These are phyloP conservation scores for Sinocyclocheilus anophthalmus DNA, from an alignment of 2,113 vertebrate species.

Conservation along the genomic window DNA sequence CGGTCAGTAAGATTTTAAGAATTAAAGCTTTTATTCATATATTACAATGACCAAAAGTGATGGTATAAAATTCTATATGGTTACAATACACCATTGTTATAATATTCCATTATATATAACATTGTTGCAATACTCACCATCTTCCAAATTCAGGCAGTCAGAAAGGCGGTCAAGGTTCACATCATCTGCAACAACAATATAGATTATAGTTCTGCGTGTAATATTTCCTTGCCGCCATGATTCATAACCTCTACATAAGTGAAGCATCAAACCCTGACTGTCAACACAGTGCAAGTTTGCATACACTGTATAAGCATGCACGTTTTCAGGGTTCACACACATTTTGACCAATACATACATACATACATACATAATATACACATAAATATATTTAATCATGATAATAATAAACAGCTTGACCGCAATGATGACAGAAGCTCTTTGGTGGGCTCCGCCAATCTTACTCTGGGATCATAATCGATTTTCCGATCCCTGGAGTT, in stretches of 20 bases:
- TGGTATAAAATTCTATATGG: no score
- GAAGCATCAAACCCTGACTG: not conserved
- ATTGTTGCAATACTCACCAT: conserved; percentile 75
- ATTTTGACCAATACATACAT: not conserved
- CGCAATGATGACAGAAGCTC: conserved; percentile 80
- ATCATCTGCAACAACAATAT: conserved; percentile 81
- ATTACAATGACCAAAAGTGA: not conserved
- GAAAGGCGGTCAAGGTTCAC: conserved; percentile 90
- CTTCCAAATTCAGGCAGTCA: conserved; percentile 88
- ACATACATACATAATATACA: not conserved
- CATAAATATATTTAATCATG: not conserved
- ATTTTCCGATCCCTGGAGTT: conserved; percentile 88
- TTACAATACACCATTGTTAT: no score
- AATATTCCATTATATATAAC: no score
- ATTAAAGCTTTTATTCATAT: no score
- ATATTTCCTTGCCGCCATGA: not conserved
- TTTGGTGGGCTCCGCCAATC: conserved; percentile 86
- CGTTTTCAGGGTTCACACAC: not conserved
- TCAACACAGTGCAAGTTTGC: not conserved
- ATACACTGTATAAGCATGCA: not conserved
- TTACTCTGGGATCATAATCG: conserved; percentile 86
- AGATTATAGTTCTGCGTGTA: conserved; percentile 11
- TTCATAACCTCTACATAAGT: not conserved
- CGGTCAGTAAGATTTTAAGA: not conserved
- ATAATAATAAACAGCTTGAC: conserved; percentile 21